Evolutionary conservation across 2,113 vertebrate species (phyloP), one percentile per base, ranked within the genome.

Genomic region (Capreolus pygargus): DNA sequence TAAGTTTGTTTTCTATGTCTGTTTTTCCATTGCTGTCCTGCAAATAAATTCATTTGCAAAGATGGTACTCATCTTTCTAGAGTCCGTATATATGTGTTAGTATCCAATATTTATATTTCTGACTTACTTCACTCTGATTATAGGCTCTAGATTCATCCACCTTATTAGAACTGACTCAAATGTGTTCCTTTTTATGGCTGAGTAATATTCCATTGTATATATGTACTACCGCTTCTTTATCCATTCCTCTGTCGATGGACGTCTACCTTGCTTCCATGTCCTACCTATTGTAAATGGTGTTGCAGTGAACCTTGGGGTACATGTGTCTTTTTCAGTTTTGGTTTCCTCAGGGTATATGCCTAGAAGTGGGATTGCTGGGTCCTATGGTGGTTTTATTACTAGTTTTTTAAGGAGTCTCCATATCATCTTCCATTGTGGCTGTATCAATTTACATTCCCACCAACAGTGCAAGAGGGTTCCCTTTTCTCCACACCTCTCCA

Each of bases 291-390:
- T 70, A 36, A 36, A 70, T 36, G 36, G 64, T 36, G 64, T 19
- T 21, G 2, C 64, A 70, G 0, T 70, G n/a, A 70, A 36, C n/a
- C 11, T 21, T 70, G 64, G n/a, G n/a, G 5, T 70, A 6, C n/a
- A 23, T 70, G 64, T 70, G n/a, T 36, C 64, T 36, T 70, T 70
- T 36, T 70, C 64, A 70, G 64, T 70, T 70, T 36, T 70, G n/a
- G n/a, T 70, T 70, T 70, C 64, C 19, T 70, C 64, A 36, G 64
- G 9, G 64, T 70, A 70, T 12, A 21, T 19, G 64, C 64, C n/a
- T 36, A 70, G 64, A 19, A 36, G 9, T 36, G 64, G 64, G n/a
- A 70, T 70, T 70, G 9, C n/a, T 70, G n/a, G n/a, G n/a, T 70
- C n/a, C 21, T n/a, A 70, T 36, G 64, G 64, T 67, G 64, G 17